Percentiles rank a stretch among this genome's conserved stretches.
Evolutionary conservation across 2,797 vertebrate genomes (phyloP).

Genomic region (Neopelma chrysocephalum): DNA sequence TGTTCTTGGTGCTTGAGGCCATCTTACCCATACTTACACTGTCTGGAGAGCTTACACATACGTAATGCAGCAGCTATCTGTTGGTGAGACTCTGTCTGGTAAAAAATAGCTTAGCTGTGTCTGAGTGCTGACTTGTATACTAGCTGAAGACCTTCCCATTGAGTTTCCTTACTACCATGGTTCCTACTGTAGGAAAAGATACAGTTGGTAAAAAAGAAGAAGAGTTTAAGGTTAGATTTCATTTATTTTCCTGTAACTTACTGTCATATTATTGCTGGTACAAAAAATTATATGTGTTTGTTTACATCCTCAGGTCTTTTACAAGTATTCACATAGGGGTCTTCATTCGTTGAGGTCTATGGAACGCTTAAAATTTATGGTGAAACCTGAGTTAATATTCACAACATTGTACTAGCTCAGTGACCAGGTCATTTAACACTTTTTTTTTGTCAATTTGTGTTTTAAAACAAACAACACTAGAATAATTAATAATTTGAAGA

Average conservation of each 20-base stretch:
- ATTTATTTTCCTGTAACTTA: background rate
- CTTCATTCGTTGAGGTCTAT: background rate
- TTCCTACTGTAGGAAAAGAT: background rate
- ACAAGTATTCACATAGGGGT: background rate
- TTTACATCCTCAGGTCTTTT: background rate
- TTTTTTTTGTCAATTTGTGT: background rate
- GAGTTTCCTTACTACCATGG: background rate
- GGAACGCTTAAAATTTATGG: background rate
- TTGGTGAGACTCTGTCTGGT: background rate
- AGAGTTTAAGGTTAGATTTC: background rate
- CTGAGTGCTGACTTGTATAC: background rate
- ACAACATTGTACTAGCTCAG: background rate
- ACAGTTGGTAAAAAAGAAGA: background rate
- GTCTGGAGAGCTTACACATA: background rate
- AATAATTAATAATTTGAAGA: background rate
- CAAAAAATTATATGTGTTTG: background rate
- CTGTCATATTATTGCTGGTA: background rate
- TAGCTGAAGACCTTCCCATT: background rate
- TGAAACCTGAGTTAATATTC: background rate
- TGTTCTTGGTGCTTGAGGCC: background rate
- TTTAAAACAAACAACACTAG: background rate
- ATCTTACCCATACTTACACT: background rate
- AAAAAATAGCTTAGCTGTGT: background rate
- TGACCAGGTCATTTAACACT: background rate
- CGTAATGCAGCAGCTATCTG: rapidly evolving